These are phyloP conservation scores for Neoaliturus tenellus DNA, from an alignment of 2,888 invertebrate genomes.

Conservation along the genomic window DNA sequence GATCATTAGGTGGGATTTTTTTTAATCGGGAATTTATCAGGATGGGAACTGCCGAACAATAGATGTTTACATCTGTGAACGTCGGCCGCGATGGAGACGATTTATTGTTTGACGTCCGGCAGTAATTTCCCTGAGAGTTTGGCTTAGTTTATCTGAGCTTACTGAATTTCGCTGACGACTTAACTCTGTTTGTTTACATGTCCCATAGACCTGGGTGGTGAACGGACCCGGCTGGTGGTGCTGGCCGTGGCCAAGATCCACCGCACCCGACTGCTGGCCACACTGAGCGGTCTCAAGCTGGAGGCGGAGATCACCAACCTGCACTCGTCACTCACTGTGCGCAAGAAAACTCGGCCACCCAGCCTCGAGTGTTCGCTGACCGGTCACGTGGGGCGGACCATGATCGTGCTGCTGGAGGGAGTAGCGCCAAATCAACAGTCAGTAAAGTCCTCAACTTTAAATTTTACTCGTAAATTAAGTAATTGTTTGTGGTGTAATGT, in stretches of 20 bases:
- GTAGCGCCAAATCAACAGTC: conserved; percentile 93
- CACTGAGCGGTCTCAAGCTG: conserved; percentile 93
- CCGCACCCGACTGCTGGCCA: conserved; percentile 89
- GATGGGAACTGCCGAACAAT: too few species aligned
- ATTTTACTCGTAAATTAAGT: too few species aligned
- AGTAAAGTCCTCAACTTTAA: conserved; percentile 71
- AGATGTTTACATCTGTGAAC: too few species aligned
- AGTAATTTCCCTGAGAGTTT: too few species aligned
- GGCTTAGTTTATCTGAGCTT: too few species aligned
- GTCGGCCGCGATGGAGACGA: too few species aligned
- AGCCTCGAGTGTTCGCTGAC: conserved; percentile 87
- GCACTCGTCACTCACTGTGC: conserved; percentile 87
- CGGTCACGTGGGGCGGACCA: conserved; percentile 93
- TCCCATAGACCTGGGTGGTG: conserved; percentile 73
- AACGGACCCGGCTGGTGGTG: conserved; percentile 86
- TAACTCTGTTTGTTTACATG: too few species aligned
- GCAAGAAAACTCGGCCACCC: conserved; percentile 86
- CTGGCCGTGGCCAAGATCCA: conserved; percentile 93
- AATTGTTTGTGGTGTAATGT: too few species aligned
- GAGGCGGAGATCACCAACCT: conserved; percentile 96
- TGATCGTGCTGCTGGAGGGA: conserved; percentile 94
- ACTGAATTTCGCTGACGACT: too few species aligned
- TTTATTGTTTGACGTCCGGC: too few species aligned
- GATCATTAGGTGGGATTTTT: too few species aligned
- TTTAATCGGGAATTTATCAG: too few species aligned